Percentiles rank a stretch among this genome's conserved stretches.
phyloP scores from a whole-genome alignment of 2,888 invertebrate genomes.

The Phytoseiulus persimilis region DNA sequence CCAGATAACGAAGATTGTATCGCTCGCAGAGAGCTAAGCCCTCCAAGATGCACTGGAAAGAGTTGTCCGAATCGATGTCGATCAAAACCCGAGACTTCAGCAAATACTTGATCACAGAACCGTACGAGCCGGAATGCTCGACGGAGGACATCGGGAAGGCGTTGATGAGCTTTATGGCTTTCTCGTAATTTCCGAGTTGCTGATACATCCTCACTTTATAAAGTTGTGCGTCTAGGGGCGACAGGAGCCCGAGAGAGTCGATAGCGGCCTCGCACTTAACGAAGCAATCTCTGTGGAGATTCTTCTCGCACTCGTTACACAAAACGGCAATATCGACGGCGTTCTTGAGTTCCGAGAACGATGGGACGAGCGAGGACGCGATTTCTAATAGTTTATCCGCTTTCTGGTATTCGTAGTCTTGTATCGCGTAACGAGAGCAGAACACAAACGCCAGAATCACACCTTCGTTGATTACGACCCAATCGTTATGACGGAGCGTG shows the following conservation, averaged over 20 bases:
- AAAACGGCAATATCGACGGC: constrained; percentile 9
- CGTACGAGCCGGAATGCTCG: constrained; percentile 9
- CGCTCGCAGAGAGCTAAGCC: constrained; percentile 14
- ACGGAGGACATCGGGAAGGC: background rate
- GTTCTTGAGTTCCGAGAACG: background rate
- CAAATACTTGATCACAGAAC: background rate
- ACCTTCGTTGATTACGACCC: constrained; percentile 23
- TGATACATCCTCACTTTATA: constrained; percentile 12
- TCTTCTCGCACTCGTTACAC: constrained; percentile 13
- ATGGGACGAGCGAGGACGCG: background rate
- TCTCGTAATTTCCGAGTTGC: constrained; percentile 20
- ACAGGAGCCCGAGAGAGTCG: background rate
- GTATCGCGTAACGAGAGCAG: constrained; percentile 21
- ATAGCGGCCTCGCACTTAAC: background rate
- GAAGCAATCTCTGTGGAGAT: constrained; percentile 20
- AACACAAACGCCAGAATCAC: constrained; percentile 21
- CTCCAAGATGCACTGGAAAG: background rate
- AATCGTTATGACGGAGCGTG: constrained; percentile 6
- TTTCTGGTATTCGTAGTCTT: constrained; percentile 16
- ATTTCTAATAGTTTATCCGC: background rate
- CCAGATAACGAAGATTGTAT: constrained; percentile 18
- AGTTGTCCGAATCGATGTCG: constrained; percentile 11
- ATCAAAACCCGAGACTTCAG: constrained; percentile 13
- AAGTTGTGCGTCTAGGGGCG: constrained; percentile 11
- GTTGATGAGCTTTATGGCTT: constrained; percentile 17